phyloP scores from a whole-genome alignment of 1,140 invertebrate genomes.

The Achatina immaculata region DNA sequence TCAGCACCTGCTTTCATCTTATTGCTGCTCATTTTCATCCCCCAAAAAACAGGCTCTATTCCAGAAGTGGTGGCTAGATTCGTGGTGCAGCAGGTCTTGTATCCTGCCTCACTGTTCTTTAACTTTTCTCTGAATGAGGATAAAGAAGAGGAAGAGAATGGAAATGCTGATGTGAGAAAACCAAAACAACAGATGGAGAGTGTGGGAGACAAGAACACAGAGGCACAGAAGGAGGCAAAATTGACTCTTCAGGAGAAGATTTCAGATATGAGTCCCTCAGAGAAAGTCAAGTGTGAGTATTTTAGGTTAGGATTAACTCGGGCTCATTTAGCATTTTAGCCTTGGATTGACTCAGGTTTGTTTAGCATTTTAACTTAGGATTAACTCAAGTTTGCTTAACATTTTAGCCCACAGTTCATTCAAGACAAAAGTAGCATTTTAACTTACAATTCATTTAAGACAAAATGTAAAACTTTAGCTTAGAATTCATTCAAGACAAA shows the following conservation, averaged over 20 bases:
- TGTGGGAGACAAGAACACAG: constrained; percentile 14
- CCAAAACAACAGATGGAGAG: neutral
- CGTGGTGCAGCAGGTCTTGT: constrained; percentile 54
- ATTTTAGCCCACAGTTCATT: too few relatives aligned
- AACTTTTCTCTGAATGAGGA: constrained; percentile 4
- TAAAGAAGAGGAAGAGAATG: neutral
- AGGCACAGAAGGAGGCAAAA: constrained; percentile 37
- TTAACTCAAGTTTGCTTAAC: too few relatives aligned
- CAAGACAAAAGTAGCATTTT: too few relatives aligned
- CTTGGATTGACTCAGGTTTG: too few relatives aligned
- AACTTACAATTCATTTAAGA: too few relatives aligned
- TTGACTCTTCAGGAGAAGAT: constrained; percentile 36
- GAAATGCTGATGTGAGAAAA: neutral
- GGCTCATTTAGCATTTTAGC: neutral
- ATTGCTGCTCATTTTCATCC: too few relatives aligned
- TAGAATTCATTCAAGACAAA: too few relatives aligned
- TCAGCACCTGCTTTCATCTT: too few relatives aligned
- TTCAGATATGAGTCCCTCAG: constrained; percentile 4
- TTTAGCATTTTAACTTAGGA: too few relatives aligned
- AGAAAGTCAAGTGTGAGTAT: constrained; percentile 33
- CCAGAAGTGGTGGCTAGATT: constrained; percentile 64
- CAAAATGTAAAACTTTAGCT: too few relatives aligned
- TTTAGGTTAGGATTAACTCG: neutral
- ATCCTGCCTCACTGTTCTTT: constrained; percentile 56
- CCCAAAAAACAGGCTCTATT: constrained; percentile 58